These are phyloP conservation scores for Geodia barretti DNA, from an alignment of 37 sponge, comb jelly and placozoan genomes.

Conservation along the genomic window DNA sequence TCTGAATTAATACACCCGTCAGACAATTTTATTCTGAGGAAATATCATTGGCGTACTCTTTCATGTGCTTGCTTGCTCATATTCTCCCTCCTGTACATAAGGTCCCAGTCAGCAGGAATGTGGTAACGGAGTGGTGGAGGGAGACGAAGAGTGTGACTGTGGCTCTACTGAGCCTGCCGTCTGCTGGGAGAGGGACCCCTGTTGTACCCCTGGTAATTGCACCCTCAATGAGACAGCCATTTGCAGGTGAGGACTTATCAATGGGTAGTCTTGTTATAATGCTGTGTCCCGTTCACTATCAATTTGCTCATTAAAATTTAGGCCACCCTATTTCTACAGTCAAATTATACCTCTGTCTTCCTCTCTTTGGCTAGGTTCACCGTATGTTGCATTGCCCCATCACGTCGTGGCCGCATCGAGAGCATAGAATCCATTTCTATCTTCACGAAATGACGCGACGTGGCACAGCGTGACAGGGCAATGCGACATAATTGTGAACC, in stretches of 20 bases:
- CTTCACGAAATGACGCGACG: no score
- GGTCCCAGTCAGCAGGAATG: conserved; percentile 51
- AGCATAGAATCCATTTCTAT: no score
- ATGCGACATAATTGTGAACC: no score
- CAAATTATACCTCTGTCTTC: background rate
- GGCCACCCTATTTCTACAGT: background rate
- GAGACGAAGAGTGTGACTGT: conserved; percentile 71
- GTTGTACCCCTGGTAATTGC: conserved; percentile 66
- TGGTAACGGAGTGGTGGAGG: conserved; percentile 82
- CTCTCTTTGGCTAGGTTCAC: background rate
- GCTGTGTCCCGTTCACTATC: no score
- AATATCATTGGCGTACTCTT: background rate
- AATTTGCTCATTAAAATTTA: background rate
- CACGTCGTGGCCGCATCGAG: no score
- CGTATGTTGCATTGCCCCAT: background rate
- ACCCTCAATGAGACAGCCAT: conserved; percentile 33
- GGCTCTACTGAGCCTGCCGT: conserved; percentile 20
- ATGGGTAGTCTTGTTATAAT: no score
- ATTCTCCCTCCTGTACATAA: background rate
- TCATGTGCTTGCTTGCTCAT: background rate
- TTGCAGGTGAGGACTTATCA: conserved; percentile 71
- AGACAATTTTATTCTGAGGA: background rate
- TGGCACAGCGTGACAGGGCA: no score
- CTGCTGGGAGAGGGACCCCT: conserved; percentile 42
- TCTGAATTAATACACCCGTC: no score